These are phyloP conservation scores for Diploptera punctata DNA, from an alignment of 2,888 invertebrate genomes.

Conservation along the genomic window DNA sequence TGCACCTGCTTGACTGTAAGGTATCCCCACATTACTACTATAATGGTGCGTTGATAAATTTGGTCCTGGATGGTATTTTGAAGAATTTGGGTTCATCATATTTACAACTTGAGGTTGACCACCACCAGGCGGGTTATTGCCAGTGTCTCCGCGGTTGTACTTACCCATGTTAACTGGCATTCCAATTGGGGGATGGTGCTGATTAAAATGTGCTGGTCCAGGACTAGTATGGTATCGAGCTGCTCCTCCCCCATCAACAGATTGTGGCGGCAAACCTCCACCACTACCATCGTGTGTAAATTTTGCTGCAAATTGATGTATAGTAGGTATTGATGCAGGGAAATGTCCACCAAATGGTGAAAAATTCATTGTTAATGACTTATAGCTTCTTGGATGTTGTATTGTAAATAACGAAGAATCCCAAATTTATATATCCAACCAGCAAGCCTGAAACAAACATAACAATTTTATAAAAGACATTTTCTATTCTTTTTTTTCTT, in stretches of 20 bases:
- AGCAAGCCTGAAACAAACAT: constrained; percentile 21
- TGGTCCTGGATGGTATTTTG: constrained; percentile 43
- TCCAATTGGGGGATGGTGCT: constrained; percentile 60
- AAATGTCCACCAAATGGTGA: constrained; percentile 84
- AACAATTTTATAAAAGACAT: too few species aligned
- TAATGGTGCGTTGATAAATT: constrained; percentile 38
- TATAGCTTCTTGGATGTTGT: not conserved
- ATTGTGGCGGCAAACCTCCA: constrained; percentile 43
- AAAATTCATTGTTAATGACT: constrained; percentile 93
- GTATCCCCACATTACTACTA: constrained; percentile 41
- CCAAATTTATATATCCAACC: not conserved
- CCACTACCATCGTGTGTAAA: constrained; percentile 56
- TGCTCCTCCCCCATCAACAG: constrained; percentile 42
- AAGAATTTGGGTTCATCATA: constrained; percentile 44
- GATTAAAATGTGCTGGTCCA: constrained; percentile 59
- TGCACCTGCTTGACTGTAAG: constrained; percentile 42
- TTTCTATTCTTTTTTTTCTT: too few species aligned
- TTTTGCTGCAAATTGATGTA: constrained; percentile 85
- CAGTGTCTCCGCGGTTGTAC: constrained; percentile 61
- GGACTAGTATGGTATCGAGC: constrained; percentile 45
- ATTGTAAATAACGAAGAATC: not conserved
- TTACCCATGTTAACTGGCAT: constrained; percentile 66
- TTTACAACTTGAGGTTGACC: constrained; percentile 38
- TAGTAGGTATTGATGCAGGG: constrained; percentile 76
- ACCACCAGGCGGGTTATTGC: constrained; percentile 28